Evolutionary conservation across 2,888 invertebrate species (phyloP).

Genomic region (Gisinianus flammeolus): DNA sequence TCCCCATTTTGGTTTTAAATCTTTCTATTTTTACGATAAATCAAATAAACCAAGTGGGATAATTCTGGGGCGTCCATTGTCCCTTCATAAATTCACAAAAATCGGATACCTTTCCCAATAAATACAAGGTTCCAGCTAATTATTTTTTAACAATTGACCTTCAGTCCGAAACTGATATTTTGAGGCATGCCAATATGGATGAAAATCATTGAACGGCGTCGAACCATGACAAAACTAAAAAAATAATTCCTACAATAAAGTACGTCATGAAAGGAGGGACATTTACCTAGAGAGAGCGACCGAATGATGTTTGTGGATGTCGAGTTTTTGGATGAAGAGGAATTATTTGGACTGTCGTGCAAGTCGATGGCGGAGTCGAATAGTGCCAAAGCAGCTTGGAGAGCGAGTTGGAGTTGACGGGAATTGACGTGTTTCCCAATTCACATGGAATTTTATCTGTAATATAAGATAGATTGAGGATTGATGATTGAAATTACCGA

Average conservation of each 20-base stretch:
- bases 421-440: constrained; percentile 89
- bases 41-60: too few species aligned
- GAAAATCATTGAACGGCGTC: not conserved
- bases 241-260: not conserved
- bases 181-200: too few species aligned
- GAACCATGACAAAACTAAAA: not conserved
- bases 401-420: constrained; percentile 87
- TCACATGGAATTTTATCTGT: too few species aligned
- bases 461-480: too few species aligned
- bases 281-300: not conserved
- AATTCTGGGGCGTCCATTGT: too few species aligned
- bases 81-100: too few species aligned
- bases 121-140: not conserved
- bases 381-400: constrained; percentile 71
- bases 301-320: not conserved
- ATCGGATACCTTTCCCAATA: too few species aligned
- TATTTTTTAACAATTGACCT: too few species aligned
- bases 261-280: too few species aligned
- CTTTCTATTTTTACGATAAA: too few species aligned
- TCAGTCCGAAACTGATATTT: too few species aligned
- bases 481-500: constrained; percentile 64
- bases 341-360: not conserved
- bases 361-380: not conserved
- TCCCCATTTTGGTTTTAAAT: too few species aligned
- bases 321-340: not conserved